phyloP scores from a whole-genome alignment of 2,888 invertebrate genomes.

The Andrena fulva region DNA sequence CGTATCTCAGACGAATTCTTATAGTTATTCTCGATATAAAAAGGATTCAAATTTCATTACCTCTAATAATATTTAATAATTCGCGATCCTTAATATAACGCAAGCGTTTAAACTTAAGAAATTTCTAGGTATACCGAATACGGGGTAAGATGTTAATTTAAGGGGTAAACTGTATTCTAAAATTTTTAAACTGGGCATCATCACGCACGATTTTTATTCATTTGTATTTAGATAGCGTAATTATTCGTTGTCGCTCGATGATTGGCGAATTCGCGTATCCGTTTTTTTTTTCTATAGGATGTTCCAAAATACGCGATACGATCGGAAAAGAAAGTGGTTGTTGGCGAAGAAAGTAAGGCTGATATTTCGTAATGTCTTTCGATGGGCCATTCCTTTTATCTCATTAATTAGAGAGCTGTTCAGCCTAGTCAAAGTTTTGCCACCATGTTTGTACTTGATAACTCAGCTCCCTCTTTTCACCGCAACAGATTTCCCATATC shows the following conservation, averaged over 20 bases:
- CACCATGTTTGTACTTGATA: too few species aligned
- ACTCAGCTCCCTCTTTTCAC: not conserved
- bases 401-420: too few species aligned
- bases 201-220: not conserved
- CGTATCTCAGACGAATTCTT: not conserved
- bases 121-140: not conserved
- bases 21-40: not conserved
- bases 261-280: slow-evolving; percentile 13
- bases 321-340: not conserved
- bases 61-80: not conserved
- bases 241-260: slow-evolving; percentile 2
- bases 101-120: not conserved
- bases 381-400: too few species aligned
- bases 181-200: slow-evolving; percentile 4
- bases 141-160: not conserved
- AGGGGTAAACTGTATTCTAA: not conserved
- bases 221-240: not conserved
- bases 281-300: not conserved
- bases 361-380: too few species aligned
- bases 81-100: not conserved
- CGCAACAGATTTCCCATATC: not conserved
- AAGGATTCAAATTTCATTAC: not conserved
- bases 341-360: not conserved
- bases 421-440: too few species aligned
- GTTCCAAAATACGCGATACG: not conserved